Evolutionary conservation across 2,888 invertebrate genomes (phyloP), one percentile per base, ranked within the genome.

Genomic region (Meteorus cinctellus): DNA sequence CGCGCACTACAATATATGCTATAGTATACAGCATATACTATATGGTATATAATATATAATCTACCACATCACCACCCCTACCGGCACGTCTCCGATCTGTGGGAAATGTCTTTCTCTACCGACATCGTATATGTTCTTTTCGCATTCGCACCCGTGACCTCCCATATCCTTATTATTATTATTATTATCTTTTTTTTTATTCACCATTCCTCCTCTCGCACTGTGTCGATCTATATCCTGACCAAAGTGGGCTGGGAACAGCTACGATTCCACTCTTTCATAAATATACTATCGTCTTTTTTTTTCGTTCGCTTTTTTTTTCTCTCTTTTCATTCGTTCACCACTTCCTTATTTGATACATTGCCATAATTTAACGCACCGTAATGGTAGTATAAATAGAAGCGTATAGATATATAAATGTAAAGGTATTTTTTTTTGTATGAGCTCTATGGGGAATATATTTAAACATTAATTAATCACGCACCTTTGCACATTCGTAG

Each of bases 241-340:
- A 65, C 67, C 82, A 76, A 86, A 83, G 81, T 83, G 82, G 82
- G 84, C 84, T 87, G 88, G 84, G 86, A 88, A 88, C 87, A 81
- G 85, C 19, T 55, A n/a, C 55, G 19, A 19, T 55, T 82, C 86
- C 84, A 78, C 82, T 48, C 76, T 70, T 72, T 72, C 68, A 55
- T 67, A 65, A 55, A 75, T 69, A 55, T 5, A 4, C n/a, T 48
- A 5, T 36, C 51, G 55, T 67, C n/a, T 63, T 19, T n/a, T 19
- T 19, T 10, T 19, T 63, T n/a, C 19, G n/a, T 5, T 63, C 63
- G 48, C 55, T 60, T 34, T 66, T 63, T 75, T 51, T 80, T n/a
- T 67, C 16, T 72, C 6, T 31, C 59, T 12, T 34, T 36, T 14
- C 59, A 63, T 62, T 69, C 29, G 27, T 70, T 63, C 69, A 36